Evolutionary conservation across 2,797 vertebrate genomes (phyloP).

Genomic region (Scolopax rusticola): DNA sequence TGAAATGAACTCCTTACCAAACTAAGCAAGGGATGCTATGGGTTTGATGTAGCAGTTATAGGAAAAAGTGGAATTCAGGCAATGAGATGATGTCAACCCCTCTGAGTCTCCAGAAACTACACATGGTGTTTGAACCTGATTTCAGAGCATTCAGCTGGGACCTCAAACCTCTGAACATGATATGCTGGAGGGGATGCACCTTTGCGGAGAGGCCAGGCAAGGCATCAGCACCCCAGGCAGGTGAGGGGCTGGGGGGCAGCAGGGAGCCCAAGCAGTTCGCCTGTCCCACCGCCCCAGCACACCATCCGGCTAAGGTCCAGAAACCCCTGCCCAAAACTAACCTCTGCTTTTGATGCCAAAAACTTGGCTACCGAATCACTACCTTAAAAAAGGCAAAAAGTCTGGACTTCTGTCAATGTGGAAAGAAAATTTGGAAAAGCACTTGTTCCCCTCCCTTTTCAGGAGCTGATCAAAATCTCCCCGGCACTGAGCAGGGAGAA

Average conservation of each 20-base stretch:
- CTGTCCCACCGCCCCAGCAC: background rate
- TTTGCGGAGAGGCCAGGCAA: background rate
- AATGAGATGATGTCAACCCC: background rate
- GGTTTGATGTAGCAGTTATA: background rate
- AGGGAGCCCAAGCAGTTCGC: rapidly evolving
- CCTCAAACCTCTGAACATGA: background rate
- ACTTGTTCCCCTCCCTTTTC: background rate
- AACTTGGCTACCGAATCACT: background rate
- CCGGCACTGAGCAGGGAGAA: background rate
- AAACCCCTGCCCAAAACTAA: background rate
- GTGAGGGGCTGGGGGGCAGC: rapidly evolving
- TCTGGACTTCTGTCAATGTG: background rate
- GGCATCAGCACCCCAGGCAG: rapidly evolving
- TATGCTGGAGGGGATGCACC: background rate
- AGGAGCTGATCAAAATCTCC: background rate
- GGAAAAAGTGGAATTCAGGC: background rate
- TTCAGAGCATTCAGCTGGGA: background rate
- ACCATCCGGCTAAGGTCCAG: background rate
- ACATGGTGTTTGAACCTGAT: background rate
- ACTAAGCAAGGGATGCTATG: background rate
- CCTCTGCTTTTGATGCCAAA: background rate
- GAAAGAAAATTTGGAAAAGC: background rate
- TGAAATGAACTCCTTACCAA: background rate
- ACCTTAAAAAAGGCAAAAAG: background rate
- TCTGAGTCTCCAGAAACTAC: background rate